Percentiles rank a stretch among this genome's conserved stretches.
phyloP scores from a whole-genome alignment of 1,140 invertebrate genomes.

The Cydia fagiglandana region DNA sequence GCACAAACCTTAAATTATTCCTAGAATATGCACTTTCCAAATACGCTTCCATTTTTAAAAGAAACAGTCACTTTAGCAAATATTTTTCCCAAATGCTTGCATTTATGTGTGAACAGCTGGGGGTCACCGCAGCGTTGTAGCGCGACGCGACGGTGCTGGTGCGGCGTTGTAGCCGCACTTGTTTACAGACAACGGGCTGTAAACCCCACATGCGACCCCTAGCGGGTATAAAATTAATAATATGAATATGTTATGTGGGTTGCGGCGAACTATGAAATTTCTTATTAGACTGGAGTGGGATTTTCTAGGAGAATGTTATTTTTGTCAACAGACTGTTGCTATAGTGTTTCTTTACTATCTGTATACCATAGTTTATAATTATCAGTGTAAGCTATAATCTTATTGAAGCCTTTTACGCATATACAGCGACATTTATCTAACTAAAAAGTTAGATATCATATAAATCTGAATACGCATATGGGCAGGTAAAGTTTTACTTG shows the following conservation, averaged over 20 bases:
- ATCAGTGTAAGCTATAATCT: no score
- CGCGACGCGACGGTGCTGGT: not conserved
- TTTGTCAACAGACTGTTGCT: not conserved
- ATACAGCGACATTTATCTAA: no score
- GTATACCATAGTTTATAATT: not conserved
- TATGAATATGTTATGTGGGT: slow-evolving; percentile 22
- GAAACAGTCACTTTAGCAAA: not conserved
- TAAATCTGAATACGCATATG: no score
- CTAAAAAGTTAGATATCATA: no score
- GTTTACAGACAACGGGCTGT: slow-evolving; percentile 27
- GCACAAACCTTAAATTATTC: not conserved
- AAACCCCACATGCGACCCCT: slow-evolving; percentile 21
- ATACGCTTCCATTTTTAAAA: no score
- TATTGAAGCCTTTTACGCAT: no score
- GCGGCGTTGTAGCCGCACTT: slow-evolving; percentile 4
- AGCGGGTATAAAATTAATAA: slow-evolving; percentile 26
- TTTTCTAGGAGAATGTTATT: not conserved
- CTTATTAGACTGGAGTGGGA: not conserved
- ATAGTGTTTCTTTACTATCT: not conserved
- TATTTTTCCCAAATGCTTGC: not conserved
- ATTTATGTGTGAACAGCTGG: slow-evolving; percentile 24
- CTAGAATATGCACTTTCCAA: not conserved
- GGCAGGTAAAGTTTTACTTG: no score
- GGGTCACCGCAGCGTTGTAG: not conserved
- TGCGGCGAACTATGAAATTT: slow-evolving; percentile 22